Evolutionary conservation across 2,113 vertebrate genomes (phyloP).

Genomic region (Pomatorhinus ruficollis): DNA sequence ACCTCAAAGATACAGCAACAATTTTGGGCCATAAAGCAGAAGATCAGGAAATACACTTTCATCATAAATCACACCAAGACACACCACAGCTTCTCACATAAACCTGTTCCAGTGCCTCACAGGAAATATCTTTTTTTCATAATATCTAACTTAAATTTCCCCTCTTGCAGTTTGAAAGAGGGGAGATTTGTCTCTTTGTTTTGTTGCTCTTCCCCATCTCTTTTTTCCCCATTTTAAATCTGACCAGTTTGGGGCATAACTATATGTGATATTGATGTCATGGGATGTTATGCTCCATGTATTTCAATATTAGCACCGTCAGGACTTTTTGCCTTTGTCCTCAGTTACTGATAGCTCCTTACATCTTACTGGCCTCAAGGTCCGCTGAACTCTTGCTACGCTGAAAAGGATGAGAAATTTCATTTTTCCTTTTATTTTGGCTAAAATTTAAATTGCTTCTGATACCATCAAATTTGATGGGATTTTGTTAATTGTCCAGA

Average conservation of each 20-base stretch:
- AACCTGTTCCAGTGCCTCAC: background rate
- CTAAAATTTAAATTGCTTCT: background rate
- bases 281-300: background rate
- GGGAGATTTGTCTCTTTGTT: background rate
- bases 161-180: background rate
- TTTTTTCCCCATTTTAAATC: background rate
- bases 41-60: too few species aligned
- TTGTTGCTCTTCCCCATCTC: background rate
- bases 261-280: background rate
- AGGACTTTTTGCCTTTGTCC: background rate
- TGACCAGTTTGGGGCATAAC: background rate
- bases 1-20: background rate
- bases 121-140: background rate
- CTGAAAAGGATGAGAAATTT: background rate
- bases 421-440: background rate
- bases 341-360: background rate
- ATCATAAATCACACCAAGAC: background rate
- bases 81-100: background rate
- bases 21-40: background rate
- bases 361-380: background rate
- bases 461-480: background rate
- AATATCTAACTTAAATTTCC: background rate
- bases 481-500: background rate
- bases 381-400: background rate
- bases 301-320: background rate